Evolutionary conservation across 2,888 invertebrate species (phyloP), one percentile per base, ranked within the genome.

Genomic region (Pseudolycoriella hygida): DNA sequence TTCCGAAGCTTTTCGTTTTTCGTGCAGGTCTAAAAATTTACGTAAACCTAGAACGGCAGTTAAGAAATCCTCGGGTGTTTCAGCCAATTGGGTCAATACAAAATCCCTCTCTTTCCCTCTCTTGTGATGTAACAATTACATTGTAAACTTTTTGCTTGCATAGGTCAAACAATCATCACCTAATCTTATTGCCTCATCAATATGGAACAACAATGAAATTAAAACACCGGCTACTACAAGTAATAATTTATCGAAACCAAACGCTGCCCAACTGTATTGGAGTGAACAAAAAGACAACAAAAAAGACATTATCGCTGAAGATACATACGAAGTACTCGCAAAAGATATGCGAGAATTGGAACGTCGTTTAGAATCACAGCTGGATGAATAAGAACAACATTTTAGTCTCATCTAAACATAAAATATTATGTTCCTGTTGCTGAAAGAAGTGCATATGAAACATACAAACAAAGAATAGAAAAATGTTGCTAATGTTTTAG

Each of bases 271-370:
- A 14, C 39, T 10, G 11, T 39, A 17, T 17, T 39, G 39, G 39
- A 17, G 17, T 11, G 39, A 39, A 15, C n/a, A 14, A 17, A 17
- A 39, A 39, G 17, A 39, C 19, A 45, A 31, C 30, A 11, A 3
- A 31, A 11, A 15, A 40, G 39, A 37, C 25, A 25, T 25, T 25
- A 20, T 19, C 17, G n/a, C 18, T 34, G 15, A 18, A 32, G 38
- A 41, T 38, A 43, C 45, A 42, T 45, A 41, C 44, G 71, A 69
- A 25, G 59, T 55, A 49, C 76, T 79, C 49, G 78, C 76, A 37
- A 76, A 77, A 53, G 76, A 77, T 53, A 77, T 78, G 71, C 66
- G 73, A 14, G 73, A 76, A 55, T 59, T 76, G 46, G 76, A 76
- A 56, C 62, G 75, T 52, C 68, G 75, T 50, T 71, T 77, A 66